Evolutionary conservation across 2,113 vertebrate species (phyloP).

Genomic region (Neodon shergylaensis): DNA sequence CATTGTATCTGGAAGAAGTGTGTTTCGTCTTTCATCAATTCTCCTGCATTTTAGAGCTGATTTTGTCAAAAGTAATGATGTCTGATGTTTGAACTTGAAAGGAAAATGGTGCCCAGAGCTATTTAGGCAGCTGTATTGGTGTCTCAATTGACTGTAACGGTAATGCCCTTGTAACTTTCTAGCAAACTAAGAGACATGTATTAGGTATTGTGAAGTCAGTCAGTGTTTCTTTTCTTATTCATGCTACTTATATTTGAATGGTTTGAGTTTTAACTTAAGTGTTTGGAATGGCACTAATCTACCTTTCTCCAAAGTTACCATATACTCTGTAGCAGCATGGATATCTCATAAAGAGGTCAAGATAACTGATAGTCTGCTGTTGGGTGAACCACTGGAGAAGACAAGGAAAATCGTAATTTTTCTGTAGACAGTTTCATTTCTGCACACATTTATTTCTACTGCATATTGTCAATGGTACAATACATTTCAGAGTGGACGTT

Average conservation of each 20-base stretch:
- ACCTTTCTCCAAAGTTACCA: neutral
- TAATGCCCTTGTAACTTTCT: neutral
- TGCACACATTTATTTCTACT: neutral
- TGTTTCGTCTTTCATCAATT: conserved; percentile 73
- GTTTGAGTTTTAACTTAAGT: conserved; percentile 29
- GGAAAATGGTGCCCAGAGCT: conserved; percentile 58
- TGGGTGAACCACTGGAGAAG: neutral
- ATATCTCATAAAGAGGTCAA: neutral
- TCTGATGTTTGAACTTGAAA: conserved; percentile 75
- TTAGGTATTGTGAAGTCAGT: conserved; percentile 26
- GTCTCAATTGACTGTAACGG: conserved; percentile 61
- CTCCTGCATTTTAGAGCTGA: conserved; percentile 66
- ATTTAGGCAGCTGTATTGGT: conserved; percentile 71
- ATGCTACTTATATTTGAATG: conserved; percentile 1
- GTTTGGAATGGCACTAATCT: neutral
- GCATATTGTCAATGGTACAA: conserved; percentile 33
- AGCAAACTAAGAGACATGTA: conserved; percentile 40
- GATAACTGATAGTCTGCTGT: neutral
- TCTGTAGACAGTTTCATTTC: neutral
- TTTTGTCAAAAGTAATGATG: conserved; percentile 77
- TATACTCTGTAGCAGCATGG: neutral
- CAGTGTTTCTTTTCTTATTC: conserved; percentile 28
- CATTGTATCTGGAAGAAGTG: conserved; percentile 16
- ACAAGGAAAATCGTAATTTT: neutral
- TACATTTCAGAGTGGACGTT: conserved; percentile 2